Percentiles rank a stretch among this genome's conserved stretches.
These are phyloP conservation scores for Hippasteria phrygiana DNA, from an alignment of 53 echinoderm and acorn worm species.

Conservation along the genomic window DNA sequence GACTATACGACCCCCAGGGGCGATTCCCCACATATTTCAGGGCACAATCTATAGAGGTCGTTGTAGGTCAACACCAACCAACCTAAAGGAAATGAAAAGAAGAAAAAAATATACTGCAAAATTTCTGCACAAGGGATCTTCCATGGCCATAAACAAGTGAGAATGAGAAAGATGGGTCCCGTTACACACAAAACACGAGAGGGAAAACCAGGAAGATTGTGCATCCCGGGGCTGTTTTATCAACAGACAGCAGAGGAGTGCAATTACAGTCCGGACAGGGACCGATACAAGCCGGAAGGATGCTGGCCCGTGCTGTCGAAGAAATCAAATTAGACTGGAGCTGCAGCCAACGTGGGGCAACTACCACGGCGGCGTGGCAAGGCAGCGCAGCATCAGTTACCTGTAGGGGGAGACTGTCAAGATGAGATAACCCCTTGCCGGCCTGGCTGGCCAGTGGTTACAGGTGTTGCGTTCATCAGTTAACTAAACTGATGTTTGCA, in stretches of 20 bases:
- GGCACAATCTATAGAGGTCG: constrained; percentile 18
- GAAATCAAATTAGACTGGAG: constrained; percentile 57
- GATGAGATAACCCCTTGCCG: background rate
- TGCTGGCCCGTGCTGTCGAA: constrained; percentile 12
- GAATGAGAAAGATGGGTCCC: background rate
- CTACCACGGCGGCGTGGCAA: no score
- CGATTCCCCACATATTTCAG: constrained; percentile 8
- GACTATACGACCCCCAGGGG: background rate
- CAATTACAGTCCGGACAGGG: constrained; percentile 51
- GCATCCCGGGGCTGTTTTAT: constrained; percentile 52
- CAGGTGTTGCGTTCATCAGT: constrained; percentile 26
- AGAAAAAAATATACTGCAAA: background rate
- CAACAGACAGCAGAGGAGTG: constrained; percentile 44
- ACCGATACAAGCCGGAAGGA: constrained; percentile 58
- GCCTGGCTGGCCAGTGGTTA: constrained; percentile 11
- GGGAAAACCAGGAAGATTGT: constrained; percentile 44
- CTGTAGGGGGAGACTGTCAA: constrained; percentile 12
- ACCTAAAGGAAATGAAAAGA: constrained; percentile 23
- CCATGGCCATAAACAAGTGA: background rate
- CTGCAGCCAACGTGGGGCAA: background rate
- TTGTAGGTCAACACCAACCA: constrained; percentile 4
- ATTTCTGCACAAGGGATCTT: constrained; percentile 12
- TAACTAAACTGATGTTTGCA: background rate
- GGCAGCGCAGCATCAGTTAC: constrained; percentile 4
- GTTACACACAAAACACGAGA: no score